Percentiles rank a stretch among this genome's conserved stretches.
These are phyloP conservation scores for Xenopus borealis DNA, from an alignment of 2,113 vertebrate genomes.

Conservation along the genomic window DNA sequence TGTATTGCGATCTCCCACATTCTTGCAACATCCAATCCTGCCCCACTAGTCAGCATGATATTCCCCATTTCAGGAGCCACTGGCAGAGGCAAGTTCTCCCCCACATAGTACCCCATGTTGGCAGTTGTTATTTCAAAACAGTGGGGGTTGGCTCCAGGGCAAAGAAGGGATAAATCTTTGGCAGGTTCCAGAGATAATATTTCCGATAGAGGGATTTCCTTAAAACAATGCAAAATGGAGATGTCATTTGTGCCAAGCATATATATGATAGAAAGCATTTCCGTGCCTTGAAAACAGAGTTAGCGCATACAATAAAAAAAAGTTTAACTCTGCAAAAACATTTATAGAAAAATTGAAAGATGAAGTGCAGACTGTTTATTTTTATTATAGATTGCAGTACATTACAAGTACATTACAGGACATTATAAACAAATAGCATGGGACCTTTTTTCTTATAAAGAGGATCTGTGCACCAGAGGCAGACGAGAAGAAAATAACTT, in stretches of 20 bases:
- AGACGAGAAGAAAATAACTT: no score
- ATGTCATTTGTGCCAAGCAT: not conserved
- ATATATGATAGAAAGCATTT: no score
- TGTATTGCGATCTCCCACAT: conserved; percentile 96
- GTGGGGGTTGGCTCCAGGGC: conserved; percentile 80
- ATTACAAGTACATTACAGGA: no score
- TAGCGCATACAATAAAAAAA: no score
- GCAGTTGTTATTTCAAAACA: conserved; percentile 94
- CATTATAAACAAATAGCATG: no score
- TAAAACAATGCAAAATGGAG: conserved; percentile 43
- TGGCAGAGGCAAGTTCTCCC: conserved; percentile 75
- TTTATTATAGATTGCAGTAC: no score
- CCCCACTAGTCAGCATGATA: conserved; percentile 74
- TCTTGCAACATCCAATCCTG: conserved; percentile 82
- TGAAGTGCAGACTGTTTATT: no score
- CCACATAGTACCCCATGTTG: conserved; percentile 85
- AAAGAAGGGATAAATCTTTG: conserved; percentile 75
- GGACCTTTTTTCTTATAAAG: no score
- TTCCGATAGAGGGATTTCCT: conserved; percentile 97
- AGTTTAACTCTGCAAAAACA: no score
- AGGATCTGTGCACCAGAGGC: no score
- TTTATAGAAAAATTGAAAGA: no score
- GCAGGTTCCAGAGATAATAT: conserved; percentile 89
- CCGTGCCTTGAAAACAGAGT: no score
- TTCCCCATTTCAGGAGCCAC: conserved; percentile 61